A percentile compares a stretch with the other conserved stretches of the same genome.
Conservation (phyloP, 1,140 invertebrate genomes). For the Bombus cullumanus region DNA sequence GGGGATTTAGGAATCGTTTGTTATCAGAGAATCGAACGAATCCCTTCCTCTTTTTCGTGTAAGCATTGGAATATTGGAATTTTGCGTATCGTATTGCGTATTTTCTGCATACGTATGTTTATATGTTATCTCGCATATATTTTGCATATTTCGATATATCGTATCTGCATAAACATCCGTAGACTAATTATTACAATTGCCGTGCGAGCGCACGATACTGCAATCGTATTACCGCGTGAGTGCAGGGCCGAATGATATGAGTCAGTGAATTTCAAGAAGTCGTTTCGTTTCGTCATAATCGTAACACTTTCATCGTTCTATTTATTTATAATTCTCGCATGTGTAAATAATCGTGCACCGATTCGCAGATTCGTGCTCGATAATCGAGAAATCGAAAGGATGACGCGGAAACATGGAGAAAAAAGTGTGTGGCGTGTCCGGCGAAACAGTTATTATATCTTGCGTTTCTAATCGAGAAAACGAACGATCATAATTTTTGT, state of each 20-base stretch:
- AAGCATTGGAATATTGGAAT: no score
- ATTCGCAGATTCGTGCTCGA: not conserved
- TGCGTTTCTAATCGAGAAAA: not conserved
- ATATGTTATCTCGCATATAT: not conserved
- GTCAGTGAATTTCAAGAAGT: slow-evolving; percentile 51
- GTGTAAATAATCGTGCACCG: not conserved
- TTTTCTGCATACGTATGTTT: no score
- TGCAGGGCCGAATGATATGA: not conserved
- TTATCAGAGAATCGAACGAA: no score
- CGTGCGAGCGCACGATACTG: slow-evolving; percentile 28
- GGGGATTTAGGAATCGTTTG: no score
- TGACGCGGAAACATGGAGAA: no score
- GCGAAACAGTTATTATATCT: not conserved
- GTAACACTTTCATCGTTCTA: not conserved
- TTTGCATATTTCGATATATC: not conserved
- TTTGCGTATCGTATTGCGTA: no score
- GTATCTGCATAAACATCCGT: not conserved
- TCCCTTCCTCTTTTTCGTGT: no score
- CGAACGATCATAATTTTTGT: not conserved
- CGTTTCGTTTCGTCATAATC: slow-evolving; percentile 12
- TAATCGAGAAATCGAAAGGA: no score
- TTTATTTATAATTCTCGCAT: not conserved
- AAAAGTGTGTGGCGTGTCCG: not conserved
- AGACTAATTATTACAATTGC: not conserved
- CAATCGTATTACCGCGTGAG: slow-evolving; percentile 38